Evolutionary conservation across 2,888 invertebrate genomes (phyloP), one percentile per base, ranked within the genome.

Genomic region (Drosophila emarginata): DNA sequence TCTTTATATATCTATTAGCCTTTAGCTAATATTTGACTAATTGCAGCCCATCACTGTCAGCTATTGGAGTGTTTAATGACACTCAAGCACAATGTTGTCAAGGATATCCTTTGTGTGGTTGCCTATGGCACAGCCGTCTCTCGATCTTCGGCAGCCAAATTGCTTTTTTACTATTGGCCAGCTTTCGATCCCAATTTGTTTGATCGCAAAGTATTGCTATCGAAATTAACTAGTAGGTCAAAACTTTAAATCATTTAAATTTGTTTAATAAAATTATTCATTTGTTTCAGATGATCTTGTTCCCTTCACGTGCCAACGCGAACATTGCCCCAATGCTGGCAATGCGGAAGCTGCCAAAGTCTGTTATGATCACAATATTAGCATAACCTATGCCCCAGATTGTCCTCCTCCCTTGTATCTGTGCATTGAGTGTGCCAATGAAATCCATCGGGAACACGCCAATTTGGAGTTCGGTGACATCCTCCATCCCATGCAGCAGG

Each of bases 81-180:
- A 1, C 94, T 97, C 87, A 98, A 98, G 91, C 95, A 95, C 78
- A 95, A 96, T 76, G 95, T 98, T 11, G 96, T 97, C 52, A 97
- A 97, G 92, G 99, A 99, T 91, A 94, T 99, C 68, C 93, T 99
- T 36, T 97, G 97, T 91, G 98, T 99, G 36, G 96, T 99, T 76
- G 99, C 99, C 11, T 97, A 99, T 92, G 99, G 99, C 52, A 98
- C 99, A 0, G 95, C 97, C 75, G 96, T 96, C 59, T 97, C 99
- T 0, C 93, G 98, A 59, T 95, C 97, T n/a, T 97, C 98, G 0
- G 99, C 99, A 1, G 98, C 98, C 61, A 98, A 99, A 92, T 93
- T 99, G 40, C 94, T 99, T 57, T 99, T 99, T 93, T 98, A 99
- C 93, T 99, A 99, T 92, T 99, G 99, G 99, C 99, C 99, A 4